These are phyloP conservation scores for Germaria angustata DNA, from an alignment of 2,888 invertebrate genomes.

Conservation along the genomic window DNA sequence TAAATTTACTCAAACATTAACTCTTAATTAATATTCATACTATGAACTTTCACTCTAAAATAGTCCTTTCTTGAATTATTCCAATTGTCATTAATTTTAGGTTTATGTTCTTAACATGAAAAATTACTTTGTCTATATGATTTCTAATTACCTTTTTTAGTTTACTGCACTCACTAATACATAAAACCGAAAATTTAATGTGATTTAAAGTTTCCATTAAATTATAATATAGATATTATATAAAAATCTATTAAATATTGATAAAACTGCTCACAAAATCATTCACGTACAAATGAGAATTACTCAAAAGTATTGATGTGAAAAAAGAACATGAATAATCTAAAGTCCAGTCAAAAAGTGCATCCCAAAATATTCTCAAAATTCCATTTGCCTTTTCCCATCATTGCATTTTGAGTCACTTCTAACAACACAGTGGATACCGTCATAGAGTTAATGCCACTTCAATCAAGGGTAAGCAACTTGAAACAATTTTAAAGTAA, in stretches of 20 bases:
- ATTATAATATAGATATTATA: not conserved
- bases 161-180: not conserved
- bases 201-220: conserved; percentile 16
- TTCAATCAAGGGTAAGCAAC: not conserved
- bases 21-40: too few species aligned
- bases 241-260: not conserved
- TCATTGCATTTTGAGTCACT: conserved; percentile 3
- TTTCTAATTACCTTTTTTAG: not conserved
- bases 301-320: not conserved
- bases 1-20: too few species aligned
- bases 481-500: not conserved
- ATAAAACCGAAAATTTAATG: not conserved
- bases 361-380: too few species aligned
- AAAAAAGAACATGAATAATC: not conserved
- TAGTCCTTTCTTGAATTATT: too few species aligned
- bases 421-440: not conserved
- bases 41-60: too few species aligned
- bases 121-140: not conserved
- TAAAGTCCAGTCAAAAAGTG: not conserved
- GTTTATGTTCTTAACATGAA: not conserved
- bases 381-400: not conserved
- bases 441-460: not conserved
- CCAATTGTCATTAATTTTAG: too few species aligned
- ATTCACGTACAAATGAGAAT: not conserved
- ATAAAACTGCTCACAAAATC: not conserved